Conservation (phyloP, 2,888 invertebrate genomes). For the Mesorhabditis spiculigera region DNA sequence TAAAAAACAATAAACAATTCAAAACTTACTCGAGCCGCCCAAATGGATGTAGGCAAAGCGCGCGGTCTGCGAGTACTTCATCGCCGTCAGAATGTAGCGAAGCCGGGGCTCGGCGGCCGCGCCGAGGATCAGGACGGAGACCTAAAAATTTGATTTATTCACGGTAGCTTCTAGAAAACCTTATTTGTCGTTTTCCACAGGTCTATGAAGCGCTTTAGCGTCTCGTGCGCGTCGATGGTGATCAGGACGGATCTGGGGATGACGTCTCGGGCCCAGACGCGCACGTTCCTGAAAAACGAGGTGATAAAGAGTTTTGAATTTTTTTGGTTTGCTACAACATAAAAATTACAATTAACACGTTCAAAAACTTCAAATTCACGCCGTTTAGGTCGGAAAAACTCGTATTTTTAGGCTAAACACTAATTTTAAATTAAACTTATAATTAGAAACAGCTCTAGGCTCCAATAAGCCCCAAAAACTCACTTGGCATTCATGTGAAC, state of each 20-base stretch:
- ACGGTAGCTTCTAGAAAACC: slow-evolving; percentile 15
- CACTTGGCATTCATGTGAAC: slow-evolving; percentile 40
- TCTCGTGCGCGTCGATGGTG: slow-evolving; percentile 29
- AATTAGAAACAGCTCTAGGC: background rate
- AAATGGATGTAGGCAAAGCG: slow-evolving; percentile 52
- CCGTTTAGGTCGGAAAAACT: background rate
- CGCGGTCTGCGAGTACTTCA: slow-evolving; percentile 49
- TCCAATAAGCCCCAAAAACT: slow-evolving; percentile 1
- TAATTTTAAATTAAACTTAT: background rate
- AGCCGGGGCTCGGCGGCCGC: slow-evolving; percentile 41
- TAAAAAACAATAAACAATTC: background rate
- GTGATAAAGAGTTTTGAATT: slow-evolving; percentile 5
- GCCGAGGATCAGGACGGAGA: slow-evolving; percentile 49
- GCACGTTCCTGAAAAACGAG: slow-evolving; percentile 48
- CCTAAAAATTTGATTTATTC: slow-evolving; percentile 26
- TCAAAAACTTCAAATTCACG: background rate
- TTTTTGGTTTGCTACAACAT: background rate
- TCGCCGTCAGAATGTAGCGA: slow-evolving; percentile 51
- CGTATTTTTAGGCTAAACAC: background rate
- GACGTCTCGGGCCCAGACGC: slow-evolving; percentile 57
- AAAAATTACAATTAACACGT: slow-evolving; percentile 3
- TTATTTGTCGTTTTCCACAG: slow-evolving; percentile 48
- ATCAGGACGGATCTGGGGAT: slow-evolving; percentile 56
- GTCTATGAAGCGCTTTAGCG: slow-evolving; percentile 46
- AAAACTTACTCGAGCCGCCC: slow-evolving; percentile 17